Evolutionary conservation across 2,797 vertebrate genomes (phyloP).

Genomic region (Scyliorhinus canicula): DNA sequence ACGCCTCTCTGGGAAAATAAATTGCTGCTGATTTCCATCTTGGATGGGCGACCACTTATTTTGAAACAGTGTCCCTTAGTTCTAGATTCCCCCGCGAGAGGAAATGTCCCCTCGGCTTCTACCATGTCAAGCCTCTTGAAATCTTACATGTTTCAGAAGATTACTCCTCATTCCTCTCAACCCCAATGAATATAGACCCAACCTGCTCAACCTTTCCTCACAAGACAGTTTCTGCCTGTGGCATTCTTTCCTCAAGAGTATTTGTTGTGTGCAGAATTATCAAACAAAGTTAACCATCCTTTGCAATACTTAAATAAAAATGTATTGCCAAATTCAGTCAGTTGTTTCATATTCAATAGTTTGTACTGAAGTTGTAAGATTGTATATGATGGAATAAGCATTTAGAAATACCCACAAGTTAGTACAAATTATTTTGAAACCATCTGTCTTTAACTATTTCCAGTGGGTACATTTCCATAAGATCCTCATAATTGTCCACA

Average conservation of each 20-base stretch:
- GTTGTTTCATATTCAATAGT: background rate
- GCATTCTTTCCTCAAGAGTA: background rate
- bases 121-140: background rate
- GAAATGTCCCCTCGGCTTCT: background rate
- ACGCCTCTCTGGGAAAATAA: too few species aligned
- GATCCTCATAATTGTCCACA: background rate
- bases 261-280: background rate
- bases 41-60: background rate
- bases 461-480: background rate
- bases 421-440: background rate
- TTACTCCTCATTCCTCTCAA: background rate
- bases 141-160: background rate
- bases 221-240: background rate
- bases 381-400: background rate
- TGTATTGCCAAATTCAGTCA: background rate
- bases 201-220: background rate
- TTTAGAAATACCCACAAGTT: background rate
- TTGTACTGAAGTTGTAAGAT: background rate
- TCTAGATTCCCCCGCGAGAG: background rate
- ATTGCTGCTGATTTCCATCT: too few species aligned
- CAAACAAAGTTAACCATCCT: background rate
- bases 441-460: background rate
- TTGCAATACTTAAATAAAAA: background rate
- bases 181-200: background rate
- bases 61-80: background rate